Evolutionary conservation across 2,113 vertebrate genomes (phyloP).

Genomic region (Arenaria interpres): DNA sequence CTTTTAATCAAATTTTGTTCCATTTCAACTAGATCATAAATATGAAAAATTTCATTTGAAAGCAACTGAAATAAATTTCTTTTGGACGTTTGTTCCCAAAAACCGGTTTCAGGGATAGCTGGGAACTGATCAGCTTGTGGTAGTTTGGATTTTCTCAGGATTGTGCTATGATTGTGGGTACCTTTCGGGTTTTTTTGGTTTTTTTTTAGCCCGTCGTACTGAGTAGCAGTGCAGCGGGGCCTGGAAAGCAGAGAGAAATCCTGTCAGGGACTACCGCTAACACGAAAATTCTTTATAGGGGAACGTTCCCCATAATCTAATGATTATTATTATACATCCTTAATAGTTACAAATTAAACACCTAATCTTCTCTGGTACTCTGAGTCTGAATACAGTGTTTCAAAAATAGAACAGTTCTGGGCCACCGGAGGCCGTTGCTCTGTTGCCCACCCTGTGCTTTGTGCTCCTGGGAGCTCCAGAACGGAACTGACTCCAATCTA

Average conservation of each 20-base stretch:
- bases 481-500: not conserved
- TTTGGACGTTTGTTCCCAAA: not conserved
- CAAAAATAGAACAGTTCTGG: not conserved
- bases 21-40: constrained; percentile 40
- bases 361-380: not conserved
- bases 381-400: not conserved
- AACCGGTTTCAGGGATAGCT: not conserved
- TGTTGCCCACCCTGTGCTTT: not conserved
- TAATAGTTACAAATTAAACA: not conserved
- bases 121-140: not conserved
- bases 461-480: not conserved
- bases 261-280: not conserved
- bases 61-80: not conserved
- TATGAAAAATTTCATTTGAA: not conserved
- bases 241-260: not conserved
- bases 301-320: not conserved
- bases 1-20: constrained; percentile 64
- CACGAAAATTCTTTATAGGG: not conserved
- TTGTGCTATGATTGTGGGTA: not conserved
- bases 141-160: not conserved
- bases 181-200: not conserved
- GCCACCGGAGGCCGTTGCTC: not conserved
- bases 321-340: not conserved
- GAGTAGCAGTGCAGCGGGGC: not conserved
- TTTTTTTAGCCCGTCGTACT: not conserved